These are phyloP conservation scores for Euzophera pinguis DNA, from an alignment of 2,888 invertebrate genomes.

Conservation along the genomic window DNA sequence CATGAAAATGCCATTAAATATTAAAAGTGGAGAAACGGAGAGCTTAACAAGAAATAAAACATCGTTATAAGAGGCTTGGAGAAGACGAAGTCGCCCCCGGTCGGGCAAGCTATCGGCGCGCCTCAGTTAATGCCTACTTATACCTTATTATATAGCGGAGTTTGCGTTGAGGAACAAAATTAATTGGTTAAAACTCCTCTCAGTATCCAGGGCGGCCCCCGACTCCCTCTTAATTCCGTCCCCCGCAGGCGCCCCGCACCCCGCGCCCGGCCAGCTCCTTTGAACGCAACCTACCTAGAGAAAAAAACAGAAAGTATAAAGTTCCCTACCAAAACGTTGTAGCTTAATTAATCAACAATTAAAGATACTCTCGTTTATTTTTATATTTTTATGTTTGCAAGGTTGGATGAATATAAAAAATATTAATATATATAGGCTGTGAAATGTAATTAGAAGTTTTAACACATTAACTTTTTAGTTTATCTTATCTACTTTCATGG, in stretches of 20 bases:
- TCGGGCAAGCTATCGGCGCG: constrained; percentile 75
- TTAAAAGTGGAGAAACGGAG: constrained; percentile 80
- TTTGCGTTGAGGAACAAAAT: constrained; percentile 82
- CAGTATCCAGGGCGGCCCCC: constrained; percentile 77
- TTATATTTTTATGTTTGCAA: background rate
- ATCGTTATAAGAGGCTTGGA: constrained; percentile 74
- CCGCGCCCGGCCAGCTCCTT: constrained; percentile 69
- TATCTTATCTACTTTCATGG: too few species aligned
- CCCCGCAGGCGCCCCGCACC: constrained; percentile 42
- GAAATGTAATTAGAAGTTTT: too few species aligned
- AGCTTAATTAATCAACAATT: constrained; percentile 56
- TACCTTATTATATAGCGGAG: constrained; percentile 80
- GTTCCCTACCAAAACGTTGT: constrained; percentile 61
- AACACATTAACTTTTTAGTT: too few species aligned
- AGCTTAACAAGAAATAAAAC: constrained; percentile 80
- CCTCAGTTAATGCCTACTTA: constrained; percentile 79
- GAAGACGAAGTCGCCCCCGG: constrained; percentile 66
- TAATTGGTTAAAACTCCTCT: constrained; percentile 82
- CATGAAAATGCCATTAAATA: constrained; percentile 79
- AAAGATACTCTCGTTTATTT: background rate
- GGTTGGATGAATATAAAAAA: too few species aligned
- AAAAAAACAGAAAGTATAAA: constrained; percentile 80
- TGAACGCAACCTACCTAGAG: constrained; percentile 80
- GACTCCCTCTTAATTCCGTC: constrained; percentile 71
- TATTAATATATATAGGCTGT: too few species aligned